Evolutionary conservation across 2,888 invertebrate species (phyloP), one percentile per base, ranked within the genome.

Genomic region (Cheilosia grossa): DNA sequence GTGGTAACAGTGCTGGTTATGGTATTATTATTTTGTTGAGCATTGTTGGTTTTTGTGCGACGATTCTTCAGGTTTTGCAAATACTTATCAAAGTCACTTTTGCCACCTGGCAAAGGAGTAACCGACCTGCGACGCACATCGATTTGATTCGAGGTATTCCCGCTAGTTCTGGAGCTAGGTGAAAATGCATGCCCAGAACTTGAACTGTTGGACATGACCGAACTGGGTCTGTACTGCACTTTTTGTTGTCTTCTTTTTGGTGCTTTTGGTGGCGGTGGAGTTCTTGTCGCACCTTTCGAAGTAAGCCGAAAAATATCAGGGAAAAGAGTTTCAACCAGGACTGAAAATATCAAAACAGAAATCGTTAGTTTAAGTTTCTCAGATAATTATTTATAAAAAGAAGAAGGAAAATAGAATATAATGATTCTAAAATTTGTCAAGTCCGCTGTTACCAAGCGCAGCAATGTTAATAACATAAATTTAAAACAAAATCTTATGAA

Each of bases 1-100:
- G 37, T 13, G 13, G 37, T 37, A 9, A 17, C 42, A 6, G 24
- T 6, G 17, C 30, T 49, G 13, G 13, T 37, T 37, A 3, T 37
- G 4, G 13, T 4, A 47, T 42, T 40, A 56, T n/a, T 40, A 13
- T 49, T 58, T 13, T 37, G 47, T n/a, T 17, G n/a, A 19, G 6
- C 2, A n/a, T 44, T 44, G n/a, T 44, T 61, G 7, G 6, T 3
- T 7, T 27, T 47, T 10, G 17, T 21, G 5, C 49, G 49, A 21
- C 27, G 47, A 5, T 21, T 67, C 27, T 59, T 15, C 7, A 75
- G 49, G 17, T 67, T 61, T 7, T 37, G 10, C 4, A 83, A 53
- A 54, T 83, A 83, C 44, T 58, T 80, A 42, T 83, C 83, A 27
- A 83, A 83, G 17, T 75, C 74, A 42, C 80, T 74, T 17, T 47